These are phyloP conservation scores for Hypselothyrea guttata DNA, from an alignment of 2,888 invertebrate species.

Conservation along the genomic window DNA sequence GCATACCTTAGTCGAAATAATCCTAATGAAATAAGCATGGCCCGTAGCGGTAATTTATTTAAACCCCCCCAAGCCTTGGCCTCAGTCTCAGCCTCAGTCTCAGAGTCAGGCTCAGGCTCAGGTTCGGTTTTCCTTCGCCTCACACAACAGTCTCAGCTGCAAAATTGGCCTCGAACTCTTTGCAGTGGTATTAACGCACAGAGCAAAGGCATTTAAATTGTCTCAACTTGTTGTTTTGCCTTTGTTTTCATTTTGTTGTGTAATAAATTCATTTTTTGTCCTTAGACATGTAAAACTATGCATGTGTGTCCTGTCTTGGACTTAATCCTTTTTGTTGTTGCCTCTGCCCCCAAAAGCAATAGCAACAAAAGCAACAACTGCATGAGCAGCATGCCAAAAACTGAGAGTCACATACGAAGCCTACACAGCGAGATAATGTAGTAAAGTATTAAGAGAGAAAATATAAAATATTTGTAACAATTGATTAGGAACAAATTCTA, in stretches of 20 bases:
- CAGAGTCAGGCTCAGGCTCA: background rate
- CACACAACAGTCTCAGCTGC: constrained; percentile 44
- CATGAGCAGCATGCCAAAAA: constrained; percentile 19
- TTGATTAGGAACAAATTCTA: no score
- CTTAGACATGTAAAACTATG: constrained; percentile 62
- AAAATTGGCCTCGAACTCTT: constrained; percentile 44
- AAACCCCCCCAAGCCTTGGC: constrained; percentile 37
- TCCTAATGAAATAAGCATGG: constrained; percentile 78
- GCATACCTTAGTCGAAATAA: constrained; percentile 59
- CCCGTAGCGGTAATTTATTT: constrained; percentile 79
- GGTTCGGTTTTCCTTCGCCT: no score
- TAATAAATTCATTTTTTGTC: constrained; percentile 80
- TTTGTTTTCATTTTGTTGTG: constrained; percentile 58
- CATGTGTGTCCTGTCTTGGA: constrained; percentile 64
- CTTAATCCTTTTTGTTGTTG: constrained; percentile 76
- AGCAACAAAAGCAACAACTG: constrained; percentile 35
- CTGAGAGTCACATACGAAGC: no score
- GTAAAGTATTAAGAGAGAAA: no score
- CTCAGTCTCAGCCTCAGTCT: background rate
- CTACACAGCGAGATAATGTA: no score
- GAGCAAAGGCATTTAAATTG: constrained; percentile 72
- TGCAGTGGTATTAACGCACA: constrained; percentile 5
- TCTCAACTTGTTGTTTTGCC: constrained; percentile 69
- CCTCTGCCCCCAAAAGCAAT: constrained; percentile 7
- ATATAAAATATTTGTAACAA: no score